Percentiles rank a stretch among this genome's conserved stretches.
Conservation (phyloP, 2,113 vertebrate genomes). For the Fregata magnificens region DNA sequence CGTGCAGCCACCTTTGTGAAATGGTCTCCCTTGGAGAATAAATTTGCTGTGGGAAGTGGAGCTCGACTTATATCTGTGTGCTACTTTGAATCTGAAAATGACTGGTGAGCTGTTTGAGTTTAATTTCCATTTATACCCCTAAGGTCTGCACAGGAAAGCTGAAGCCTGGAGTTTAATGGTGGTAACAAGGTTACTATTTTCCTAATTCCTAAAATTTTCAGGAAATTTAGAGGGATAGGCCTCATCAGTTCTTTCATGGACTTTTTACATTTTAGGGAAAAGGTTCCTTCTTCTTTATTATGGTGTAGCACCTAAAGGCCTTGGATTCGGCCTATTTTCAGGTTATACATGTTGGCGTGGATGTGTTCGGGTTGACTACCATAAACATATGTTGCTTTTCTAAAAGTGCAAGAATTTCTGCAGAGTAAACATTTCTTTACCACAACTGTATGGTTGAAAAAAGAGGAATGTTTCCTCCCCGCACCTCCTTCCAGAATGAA, state of each 20-base stretch:
- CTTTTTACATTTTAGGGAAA: neutral
- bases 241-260: neutral
- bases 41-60: conserved; percentile 97
- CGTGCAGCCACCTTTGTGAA: conserved; percentile 97
- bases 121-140: neutral
- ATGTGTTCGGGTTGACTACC: neutral
- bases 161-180: neutral
- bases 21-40: conserved; percentile 98
- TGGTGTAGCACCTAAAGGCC: neutral
- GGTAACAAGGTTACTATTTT: neutral
- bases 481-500: neutral
- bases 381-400: neutral
- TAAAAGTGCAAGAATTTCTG: neutral
- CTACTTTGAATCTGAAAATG: conserved; percentile 99
- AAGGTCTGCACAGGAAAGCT: neutral
- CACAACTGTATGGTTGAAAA: neutral
- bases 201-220: neutral
- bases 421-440: neutral
- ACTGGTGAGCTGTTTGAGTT: conserved; percentile 82
- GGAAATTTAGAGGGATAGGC: neutral
- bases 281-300: neutral
- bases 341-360: neutral
- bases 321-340: neutral
- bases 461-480: neutral
- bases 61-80: conserved; percentile 98